These are phyloP conservation scores for Proisotoma minuta DNA, from an alignment of 2,888 invertebrate species.

Conservation along the genomic window DNA sequence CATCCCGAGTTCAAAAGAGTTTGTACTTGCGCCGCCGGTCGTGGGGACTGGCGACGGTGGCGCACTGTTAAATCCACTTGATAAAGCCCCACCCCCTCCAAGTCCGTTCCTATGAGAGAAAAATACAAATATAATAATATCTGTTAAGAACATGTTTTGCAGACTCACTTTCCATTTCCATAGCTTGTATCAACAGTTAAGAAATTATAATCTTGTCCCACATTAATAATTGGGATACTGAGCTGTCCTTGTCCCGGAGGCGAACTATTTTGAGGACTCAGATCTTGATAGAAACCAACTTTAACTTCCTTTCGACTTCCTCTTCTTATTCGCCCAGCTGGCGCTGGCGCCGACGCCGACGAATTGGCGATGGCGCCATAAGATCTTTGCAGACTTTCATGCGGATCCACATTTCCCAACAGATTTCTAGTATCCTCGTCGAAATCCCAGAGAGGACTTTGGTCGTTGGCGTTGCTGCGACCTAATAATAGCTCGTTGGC, in stretches of 20 bases:
- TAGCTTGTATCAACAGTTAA: conserved; percentile 25
- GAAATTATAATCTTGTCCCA: conserved; percentile 15
- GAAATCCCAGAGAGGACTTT: too few species aligned
- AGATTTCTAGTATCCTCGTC: too few species aligned
- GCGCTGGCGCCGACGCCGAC: too few species aligned
- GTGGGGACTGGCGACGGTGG: conserved; percentile 34
- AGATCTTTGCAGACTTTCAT: too few species aligned
- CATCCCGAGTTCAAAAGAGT: conserved; percentile 33
- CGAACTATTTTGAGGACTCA: too few species aligned
- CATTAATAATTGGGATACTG: conserved; percentile 12
- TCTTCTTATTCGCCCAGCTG: too few species aligned
- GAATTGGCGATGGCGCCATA: too few species aligned
- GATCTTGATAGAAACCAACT: too few species aligned
- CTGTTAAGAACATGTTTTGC: neutral
- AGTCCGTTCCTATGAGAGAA: neutral
- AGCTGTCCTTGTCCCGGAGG: neutral
- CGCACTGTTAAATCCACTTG: conserved; percentile 35
- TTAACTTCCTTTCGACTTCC: too few species aligned
- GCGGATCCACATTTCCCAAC: too few species aligned
- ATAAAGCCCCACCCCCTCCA: conserved; percentile 1
- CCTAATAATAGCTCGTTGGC: too few species aligned
- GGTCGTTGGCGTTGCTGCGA: too few species aligned
- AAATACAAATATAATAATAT: neutral
- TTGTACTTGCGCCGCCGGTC: conserved; percentile 11
- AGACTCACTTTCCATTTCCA: neutral